These are phyloP conservation scores for Polypterus senegalus DNA, from an alignment of 2,113 vertebrate genomes.

Conservation along the genomic window DNA sequence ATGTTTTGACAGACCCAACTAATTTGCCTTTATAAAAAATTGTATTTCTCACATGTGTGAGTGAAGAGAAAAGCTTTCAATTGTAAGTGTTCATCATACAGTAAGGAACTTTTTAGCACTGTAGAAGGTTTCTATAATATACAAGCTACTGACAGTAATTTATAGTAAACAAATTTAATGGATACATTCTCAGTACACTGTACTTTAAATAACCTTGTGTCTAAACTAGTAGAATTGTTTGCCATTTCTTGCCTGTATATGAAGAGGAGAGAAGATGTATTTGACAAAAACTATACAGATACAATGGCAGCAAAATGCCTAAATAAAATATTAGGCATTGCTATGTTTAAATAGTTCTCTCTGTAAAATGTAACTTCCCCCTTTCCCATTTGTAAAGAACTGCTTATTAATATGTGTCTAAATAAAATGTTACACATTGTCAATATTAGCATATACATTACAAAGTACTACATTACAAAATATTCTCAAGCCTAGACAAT, in stretches of 20 bases:
- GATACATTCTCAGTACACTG: conserved; percentile 12
- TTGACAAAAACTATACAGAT: neutral
- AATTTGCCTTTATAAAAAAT: conserved; percentile 11
- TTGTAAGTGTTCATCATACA: conserved; percentile 13
- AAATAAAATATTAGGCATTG: neutral
- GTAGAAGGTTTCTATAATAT: no score
- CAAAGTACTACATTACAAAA: no score
- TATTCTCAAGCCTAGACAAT: no score
- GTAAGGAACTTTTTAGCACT: neutral
- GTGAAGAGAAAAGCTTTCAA: conserved; percentile 9
- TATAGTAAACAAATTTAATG: conserved; percentile 18
- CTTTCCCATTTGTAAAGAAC: no score
- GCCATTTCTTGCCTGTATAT: neutral
- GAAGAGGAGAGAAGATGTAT: neutral
- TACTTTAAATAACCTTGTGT: conserved; percentile 13
- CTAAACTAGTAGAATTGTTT: conserved; percentile 15
- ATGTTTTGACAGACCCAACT: conserved; percentile 16
- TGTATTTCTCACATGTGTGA: conserved; percentile 3
- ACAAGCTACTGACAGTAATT: neutral
- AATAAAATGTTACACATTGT: no score
- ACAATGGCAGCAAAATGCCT: neutral
- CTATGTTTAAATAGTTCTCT: no score
- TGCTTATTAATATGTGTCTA: no score
- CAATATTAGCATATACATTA: no score
- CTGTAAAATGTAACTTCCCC: no score